Base-by-base conservation (phyloP, 2,797 vertebrate genomes). In the Spondyliosoma cantharus region DNA sequence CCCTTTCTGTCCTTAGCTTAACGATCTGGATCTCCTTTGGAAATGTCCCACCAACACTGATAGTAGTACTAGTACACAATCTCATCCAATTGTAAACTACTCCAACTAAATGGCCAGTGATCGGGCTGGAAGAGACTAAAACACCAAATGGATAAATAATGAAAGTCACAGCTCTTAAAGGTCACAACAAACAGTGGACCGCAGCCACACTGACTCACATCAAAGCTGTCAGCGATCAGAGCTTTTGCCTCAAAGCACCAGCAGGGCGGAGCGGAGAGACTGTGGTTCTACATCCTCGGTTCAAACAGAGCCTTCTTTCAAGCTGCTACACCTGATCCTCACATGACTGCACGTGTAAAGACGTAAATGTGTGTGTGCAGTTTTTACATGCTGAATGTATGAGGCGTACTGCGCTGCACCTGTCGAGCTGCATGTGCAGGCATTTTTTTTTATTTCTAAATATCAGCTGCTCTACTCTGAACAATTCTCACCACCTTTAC, bases 1-100 rank as follows among this genome's bases (percentile, higher is more conserved):
- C 46, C 54, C 25, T 68, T 62, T 42, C 68, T 71, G n/a, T 63
- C 48, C 25, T 71, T 66, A 83, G 71, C 76, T 80, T 65, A 54
- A 24, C 59, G 5, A 37, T 20, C 73, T 77, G 71, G 60, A 17
- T 65, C 45, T 71, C 27, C 52, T 66, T 67, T 73, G 53, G 13
- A 71, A 27, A 58, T 16, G 19, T 69, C 46, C 17, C 32, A 58
- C 17, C 53, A 25, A 29, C 6, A 77, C n/a, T 43, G 24, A 61
- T 56, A 37, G 32, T 37, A 37, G 32, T 4, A 8, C 48, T 12
- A 24, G 27, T 7, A n/a, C 15, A 53, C 50, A 45, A 22, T 43
- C 52, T 60, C 54, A 62, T 45, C 76, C 6, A 2, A 52, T 22
- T 46, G 15, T 22, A 15, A 13, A 56, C 14, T 7, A 13, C 37